phyloP scores from a whole-genome alignment of 2,888 invertebrate genomes.

The Toxonevra muliebris region DNA sequence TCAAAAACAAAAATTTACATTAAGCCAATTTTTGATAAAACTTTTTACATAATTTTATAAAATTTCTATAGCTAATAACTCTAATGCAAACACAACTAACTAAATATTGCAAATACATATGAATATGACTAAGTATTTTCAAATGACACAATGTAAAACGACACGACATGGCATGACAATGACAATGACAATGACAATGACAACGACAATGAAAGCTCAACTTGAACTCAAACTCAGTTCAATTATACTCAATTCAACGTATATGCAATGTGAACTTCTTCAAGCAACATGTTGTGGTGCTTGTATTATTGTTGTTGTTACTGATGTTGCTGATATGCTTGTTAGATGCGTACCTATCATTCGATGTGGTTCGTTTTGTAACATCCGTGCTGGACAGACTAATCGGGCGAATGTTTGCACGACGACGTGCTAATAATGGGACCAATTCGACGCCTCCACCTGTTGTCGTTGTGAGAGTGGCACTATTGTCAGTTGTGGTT shows the following conservation, averaged over 20 bases:
- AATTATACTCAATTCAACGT: slow-evolving; percentile 46
- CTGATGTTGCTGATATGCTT: slow-evolving; percentile 38
- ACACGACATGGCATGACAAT: neutral
- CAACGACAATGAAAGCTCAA: no score
- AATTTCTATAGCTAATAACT: no score
- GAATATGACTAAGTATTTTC: no score
- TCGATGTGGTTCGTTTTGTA: slow-evolving; percentile 63
- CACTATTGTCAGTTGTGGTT: slow-evolving; percentile 41
- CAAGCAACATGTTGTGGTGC: slow-evolving; percentile 56
- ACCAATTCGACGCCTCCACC: slow-evolving; percentile 81
- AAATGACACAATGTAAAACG: no score
- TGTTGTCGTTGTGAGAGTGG: slow-evolving; percentile 28
- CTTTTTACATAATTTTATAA: no score
- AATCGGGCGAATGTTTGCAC: slow-evolving; percentile 68
- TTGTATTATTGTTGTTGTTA: slow-evolving; percentile 31
- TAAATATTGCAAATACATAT: no score
- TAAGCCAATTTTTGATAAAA: no score
- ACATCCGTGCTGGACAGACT: slow-evolving; percentile 69
- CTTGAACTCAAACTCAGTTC: no score
- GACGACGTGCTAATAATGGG: slow-evolving; percentile 75
- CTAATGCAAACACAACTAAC: no score
- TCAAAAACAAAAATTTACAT: no score
- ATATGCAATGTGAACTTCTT: slow-evolving; percentile 65
- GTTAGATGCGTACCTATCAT: slow-evolving; percentile 64
- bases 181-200: neutral